Evolutionary conservation across 2,888 invertebrate genomes (phyloP).

Genomic region (Theretra japonica): DNA sequence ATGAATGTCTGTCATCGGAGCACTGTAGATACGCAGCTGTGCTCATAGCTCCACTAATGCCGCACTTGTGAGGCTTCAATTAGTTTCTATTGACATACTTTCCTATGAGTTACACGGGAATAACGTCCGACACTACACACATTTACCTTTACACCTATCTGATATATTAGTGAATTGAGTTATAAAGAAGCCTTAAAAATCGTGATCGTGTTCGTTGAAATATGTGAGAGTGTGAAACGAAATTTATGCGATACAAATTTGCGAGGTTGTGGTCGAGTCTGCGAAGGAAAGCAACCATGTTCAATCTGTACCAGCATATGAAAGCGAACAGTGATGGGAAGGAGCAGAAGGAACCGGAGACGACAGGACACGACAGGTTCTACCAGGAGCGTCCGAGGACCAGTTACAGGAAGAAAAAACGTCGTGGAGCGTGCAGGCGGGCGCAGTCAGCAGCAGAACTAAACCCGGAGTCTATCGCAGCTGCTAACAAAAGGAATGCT

Average conservation of each 20-base stretch:
- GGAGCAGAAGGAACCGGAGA: conserved; percentile 83
- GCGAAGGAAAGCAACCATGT: conserved; percentile 83
- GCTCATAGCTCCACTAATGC: conserved; percentile 60
- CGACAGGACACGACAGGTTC: conserved; percentile 92
- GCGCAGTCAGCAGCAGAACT: conserved; percentile 89
- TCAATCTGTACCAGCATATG: conserved; percentile 90
- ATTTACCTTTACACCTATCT: conserved; percentile 17
- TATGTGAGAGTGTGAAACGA: conserved; percentile 5
- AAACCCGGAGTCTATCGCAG: conserved; percentile 86
- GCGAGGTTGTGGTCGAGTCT: conserved; percentile 53
- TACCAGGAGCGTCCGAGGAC: conserved; percentile 87
- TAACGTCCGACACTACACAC: conserved; percentile 46
- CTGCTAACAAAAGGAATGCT: conserved; percentile 86
- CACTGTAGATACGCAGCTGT: conserved; percentile 52
- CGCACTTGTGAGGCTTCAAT: conserved; percentile 73
- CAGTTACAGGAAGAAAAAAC: conserved; percentile 82
- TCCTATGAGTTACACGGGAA: conserved; percentile 51
- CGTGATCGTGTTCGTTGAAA: neutral
- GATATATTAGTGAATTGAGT: neutral
- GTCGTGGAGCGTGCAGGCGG: conserved; percentile 85
- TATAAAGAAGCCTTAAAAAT: conserved; percentile 10
- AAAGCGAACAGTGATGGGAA: conserved; percentile 84
- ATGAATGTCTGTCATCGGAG: conserved; percentile 42
- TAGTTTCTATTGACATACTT: conserved; percentile 74
- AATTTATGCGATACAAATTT: conserved; percentile 60